Percentiles rank a stretch among this genome's conserved stretches.
Evolutionary conservation across 2,888 invertebrate species (phyloP).

Genomic region (Eupithecia centaureata): DNA sequence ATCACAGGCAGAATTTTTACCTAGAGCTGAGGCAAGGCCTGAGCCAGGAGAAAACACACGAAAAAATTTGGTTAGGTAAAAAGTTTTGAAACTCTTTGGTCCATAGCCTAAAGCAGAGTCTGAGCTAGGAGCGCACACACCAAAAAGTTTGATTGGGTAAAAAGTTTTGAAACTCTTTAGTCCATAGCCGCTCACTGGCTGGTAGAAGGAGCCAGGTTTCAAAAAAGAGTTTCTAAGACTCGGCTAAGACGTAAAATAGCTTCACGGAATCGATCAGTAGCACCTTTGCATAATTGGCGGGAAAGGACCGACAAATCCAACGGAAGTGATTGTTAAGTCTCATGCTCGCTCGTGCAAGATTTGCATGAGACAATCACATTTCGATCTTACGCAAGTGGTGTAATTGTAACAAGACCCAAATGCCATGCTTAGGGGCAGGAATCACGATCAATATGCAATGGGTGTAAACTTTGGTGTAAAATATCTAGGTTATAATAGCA

Average conservation of each 20-base stretch:
- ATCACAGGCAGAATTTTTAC: not conserved
- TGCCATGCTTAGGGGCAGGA: conserved; percentile 55
- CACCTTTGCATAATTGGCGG: conserved; percentile 52
- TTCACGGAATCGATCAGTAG: conserved; percentile 54
- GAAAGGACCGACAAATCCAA: conserved; percentile 59
- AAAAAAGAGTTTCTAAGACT: too few relatives aligned
- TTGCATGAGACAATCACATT: conserved; percentile 50
- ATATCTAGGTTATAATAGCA: not conserved
- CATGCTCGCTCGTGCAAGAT: conserved; percentile 54
- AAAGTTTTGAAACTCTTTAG: not conserved
- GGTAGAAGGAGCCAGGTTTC: not conserved
- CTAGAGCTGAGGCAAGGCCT: not conserved
- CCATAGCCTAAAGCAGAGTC: too few relatives aligned
- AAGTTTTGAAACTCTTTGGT: not conserved
- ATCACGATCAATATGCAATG: conserved; percentile 35
- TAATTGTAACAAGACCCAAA: conserved; percentile 49
- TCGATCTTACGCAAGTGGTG: conserved; percentile 54
- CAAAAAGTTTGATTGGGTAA: not conserved
- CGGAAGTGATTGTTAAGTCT: conserved; percentile 67
- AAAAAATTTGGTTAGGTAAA: not conserved
- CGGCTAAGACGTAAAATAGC: too few relatives aligned
- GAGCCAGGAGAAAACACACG: not conserved
- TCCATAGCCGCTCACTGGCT: not conserved
- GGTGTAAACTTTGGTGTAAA: conserved; percentile 28
- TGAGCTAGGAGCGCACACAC: too few relatives aligned